Evolutionary conservation across 2,113 vertebrate species (phyloP), one percentile per base, ranked within the genome.

Genomic region (Phalacrocorax aristotelis): DNA sequence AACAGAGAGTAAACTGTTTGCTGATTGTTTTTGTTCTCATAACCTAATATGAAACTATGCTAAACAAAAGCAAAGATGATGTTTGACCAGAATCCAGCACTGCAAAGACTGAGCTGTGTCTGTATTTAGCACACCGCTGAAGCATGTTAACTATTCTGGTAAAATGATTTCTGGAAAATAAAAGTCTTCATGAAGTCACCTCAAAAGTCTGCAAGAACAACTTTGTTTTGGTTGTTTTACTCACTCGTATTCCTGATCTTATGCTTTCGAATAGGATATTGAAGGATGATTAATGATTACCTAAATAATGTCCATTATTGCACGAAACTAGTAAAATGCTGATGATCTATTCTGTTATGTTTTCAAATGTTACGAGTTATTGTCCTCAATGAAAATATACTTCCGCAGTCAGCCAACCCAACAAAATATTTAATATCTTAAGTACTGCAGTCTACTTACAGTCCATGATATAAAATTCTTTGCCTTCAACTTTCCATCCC

Each of bases 1-100:
- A 93, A 81, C 15, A 71, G 27, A 80, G 85, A 88, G 91, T 91
- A 97, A 96, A 96, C 77, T 77, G 71, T 93, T 96, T 80, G 61
- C 19, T 79, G 91, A 72, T 88, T 79, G 64, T 82, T 97, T 95
- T 96, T 93, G 44, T 94, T 96, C 92, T 84, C 64, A 84, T 44
- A 97, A 91, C 44, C 71, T 89, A 96, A 81, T 10, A 91, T 15
- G 91, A 86, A 96, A 96, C 70, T 95, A 93, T 92, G 90, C 75
- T 93, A 94, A 95, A 93, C 84, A 95, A 95, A 97, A 95, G 69
- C 96, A 97, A 96, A 93, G 79, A 97, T 85, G 65, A 92, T 91
- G 90, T 91, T 95, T 97, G 89, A 96, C 87, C 40, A 12, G 30
- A 79, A 46, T 89, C 90, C 95, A 96, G 75, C 66, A 79, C 42